Conservation (phyloP, 1,140 invertebrate genomes). For the Scaptomyza pallida region DNA sequence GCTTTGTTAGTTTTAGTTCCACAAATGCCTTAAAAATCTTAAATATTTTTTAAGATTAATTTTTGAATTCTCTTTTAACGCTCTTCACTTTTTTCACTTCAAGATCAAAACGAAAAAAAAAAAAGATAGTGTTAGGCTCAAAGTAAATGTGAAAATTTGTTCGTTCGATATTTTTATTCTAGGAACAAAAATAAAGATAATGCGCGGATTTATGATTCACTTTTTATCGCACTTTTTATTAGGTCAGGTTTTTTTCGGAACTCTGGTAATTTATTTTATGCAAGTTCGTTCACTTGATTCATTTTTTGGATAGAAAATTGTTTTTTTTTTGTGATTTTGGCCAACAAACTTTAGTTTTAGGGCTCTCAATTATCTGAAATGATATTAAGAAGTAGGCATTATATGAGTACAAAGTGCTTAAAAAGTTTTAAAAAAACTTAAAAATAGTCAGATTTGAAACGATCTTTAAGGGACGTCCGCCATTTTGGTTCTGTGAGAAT, state of each 20-base stretch:
- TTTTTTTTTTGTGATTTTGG: conserved; percentile 57
- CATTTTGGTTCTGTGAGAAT: too few relatives aligned
- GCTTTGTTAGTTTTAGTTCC: conserved; percentile 2
- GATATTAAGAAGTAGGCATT: conserved; percentile 1
- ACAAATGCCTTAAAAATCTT: conserved; percentile 11
- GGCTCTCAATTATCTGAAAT: conserved; percentile 53
- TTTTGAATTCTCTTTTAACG: not conserved
- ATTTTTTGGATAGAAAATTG: too few relatives aligned
- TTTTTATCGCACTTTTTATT: not conserved
- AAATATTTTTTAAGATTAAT: conserved; percentile 6
- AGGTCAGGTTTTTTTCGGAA: not conserved
- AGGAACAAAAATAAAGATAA: conserved; percentile 3
- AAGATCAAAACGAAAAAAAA: conserved; percentile 28
- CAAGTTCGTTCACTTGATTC: conserved; percentile 21
- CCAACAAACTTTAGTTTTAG: conserved; percentile 56
- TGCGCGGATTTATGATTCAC: conserved; percentile 8
- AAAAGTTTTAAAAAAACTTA: too few relatives aligned
- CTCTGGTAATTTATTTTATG: conserved; percentile 16
- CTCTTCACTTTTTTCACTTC: conserved; percentile 5
- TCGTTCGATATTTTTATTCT: too few relatives aligned
- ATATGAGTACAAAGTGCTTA: not conserved
- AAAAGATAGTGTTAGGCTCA: conserved; percentile 32
- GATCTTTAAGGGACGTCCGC: too few relatives aligned
- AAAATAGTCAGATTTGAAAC: too few relatives aligned
- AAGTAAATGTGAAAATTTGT: conserved; percentile 32